phyloP scores from a whole-genome alignment of 2,888 invertebrate species.

The Ormyrus pomaceus region DNA sequence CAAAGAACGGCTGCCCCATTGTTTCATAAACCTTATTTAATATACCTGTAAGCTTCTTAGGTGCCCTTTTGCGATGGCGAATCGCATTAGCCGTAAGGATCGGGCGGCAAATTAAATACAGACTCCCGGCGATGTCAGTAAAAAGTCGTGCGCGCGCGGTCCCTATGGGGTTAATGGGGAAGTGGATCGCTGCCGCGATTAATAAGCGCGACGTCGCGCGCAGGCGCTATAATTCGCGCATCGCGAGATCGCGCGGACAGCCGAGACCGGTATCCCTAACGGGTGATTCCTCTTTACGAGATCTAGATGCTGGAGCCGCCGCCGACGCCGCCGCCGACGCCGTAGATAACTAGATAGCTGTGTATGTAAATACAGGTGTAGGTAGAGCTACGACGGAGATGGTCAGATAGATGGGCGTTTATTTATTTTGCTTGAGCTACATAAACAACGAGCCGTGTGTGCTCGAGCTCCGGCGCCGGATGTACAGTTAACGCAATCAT shows the following conservation, averaged over 20 bases:
- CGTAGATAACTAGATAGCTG: slow-evolving; percentile 58
- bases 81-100: too few relatives aligned
- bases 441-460: neutral
- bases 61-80: too few relatives aligned
- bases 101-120: too few relatives aligned
- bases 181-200: slow-evolving; percentile 3
- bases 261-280: slow-evolving; percentile 51
- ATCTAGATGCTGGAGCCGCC: slow-evolving; percentile 57
- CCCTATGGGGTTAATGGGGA: slow-evolving; percentile 45
- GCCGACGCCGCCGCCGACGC: slow-evolving; percentile 3
- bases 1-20: slow-evolving; percentile 1
- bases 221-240: slow-evolving; percentile 59
- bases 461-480: too few relatives aligned
- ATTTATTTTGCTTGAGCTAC: slow-evolving; percentile 1
- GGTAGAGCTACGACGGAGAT: neutral
- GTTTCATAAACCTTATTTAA: slow-evolving; percentile 29
- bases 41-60: neutral
- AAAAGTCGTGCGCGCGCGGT: neutral
- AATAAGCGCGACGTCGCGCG: neutral
- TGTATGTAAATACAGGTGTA: slow-evolving; percentile 58
- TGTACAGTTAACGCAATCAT: too few relatives aligned
- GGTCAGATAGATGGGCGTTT: neutral
- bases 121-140: too few relatives aligned
- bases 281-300: slow-evolving; percentile 54
- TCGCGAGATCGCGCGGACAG: slow-evolving; percentile 49